Base-by-base conservation (phyloP, 2,113 vertebrate species). In the Poeciliopsis prolifica region DNA sequence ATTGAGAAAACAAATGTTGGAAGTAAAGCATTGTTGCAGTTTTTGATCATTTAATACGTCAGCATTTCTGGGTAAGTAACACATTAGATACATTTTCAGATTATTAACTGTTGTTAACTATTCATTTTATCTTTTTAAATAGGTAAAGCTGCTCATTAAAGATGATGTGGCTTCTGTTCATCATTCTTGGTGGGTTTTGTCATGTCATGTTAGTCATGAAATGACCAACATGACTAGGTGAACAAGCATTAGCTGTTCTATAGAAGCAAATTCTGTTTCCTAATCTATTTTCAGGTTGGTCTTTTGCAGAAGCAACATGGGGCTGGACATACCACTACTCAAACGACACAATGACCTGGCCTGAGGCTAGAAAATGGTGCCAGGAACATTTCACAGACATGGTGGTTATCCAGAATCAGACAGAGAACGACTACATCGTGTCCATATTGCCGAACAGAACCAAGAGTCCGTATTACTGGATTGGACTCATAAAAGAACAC, bases 321-420 rank as follows among this genome's bases (percentile, higher is more conserved):
- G 89, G 95, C 0, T 98, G 97, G 97, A 96, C 87, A 0, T 97
- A 97, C 75, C 87, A 89, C 75, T 28, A 66, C 54, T 83, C 79
- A 4, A 2, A 12, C 0, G 29, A 42, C 0, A 28, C 31, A 1
- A 95, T 95, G 88, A 77, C 24, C 0, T 99, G 97, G 96, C 84
- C 73, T 0, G 0, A 70, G 1, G 94, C 97, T 61, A 91, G 95
- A 51, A 0, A 48, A 0, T 97, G 87, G 86, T 99, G 97, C 89
- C 82, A 86, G 88, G 76, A 1, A 0, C 3, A 74, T 15, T 95
- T 88, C 85, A 97, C 96, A 0, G 96, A 96, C 62, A 85, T 98
- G 76, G 96, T 98, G 87, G 94, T 95, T 0, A 95, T 99, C 85
- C 95, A 97, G 78, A 97, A 94, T 86, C 90, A 95, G 86, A 19